A percentile compares a stretch with the other conserved stretches of the same genome.
phyloP scores from a whole-genome alignment of 2,888 invertebrate genomes.

The Suillia variegata region DNA sequence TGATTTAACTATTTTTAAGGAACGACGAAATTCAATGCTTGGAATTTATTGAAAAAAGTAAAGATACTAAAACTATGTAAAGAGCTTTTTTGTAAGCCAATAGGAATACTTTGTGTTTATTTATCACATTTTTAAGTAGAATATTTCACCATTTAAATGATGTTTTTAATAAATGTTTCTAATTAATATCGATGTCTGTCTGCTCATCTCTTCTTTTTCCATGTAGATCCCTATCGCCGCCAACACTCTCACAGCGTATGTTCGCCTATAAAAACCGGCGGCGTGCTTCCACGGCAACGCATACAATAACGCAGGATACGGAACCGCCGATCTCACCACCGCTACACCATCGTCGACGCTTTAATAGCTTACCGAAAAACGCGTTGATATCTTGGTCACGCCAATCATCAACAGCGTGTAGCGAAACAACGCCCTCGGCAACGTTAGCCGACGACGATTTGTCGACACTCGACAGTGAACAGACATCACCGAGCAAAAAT shows the following conservation, averaged over 20 bases:
- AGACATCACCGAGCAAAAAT: constrained; percentile 21
- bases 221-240: constrained; percentile 47
- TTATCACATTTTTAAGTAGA: too few species aligned
- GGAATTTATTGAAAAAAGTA: too few species aligned
- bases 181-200: too few species aligned
- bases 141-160: too few species aligned
- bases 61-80: too few species aligned
- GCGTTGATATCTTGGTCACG: constrained; percentile 34
- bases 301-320: constrained; percentile 32
- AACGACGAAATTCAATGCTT: too few species aligned
- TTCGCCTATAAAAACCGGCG: constrained; percentile 42
- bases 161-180: too few species aligned
- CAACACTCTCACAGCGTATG: constrained; percentile 37
- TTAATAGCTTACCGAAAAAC: constrained; percentile 57
- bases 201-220: not conserved
- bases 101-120: too few species aligned
- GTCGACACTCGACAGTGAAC: constrained; percentile 8
- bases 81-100: too few species aligned
- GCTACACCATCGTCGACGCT: constrained; percentile 43
- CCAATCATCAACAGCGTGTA: constrained; percentile 35
- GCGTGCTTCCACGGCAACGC: constrained; percentile 49
- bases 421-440: constrained; percentile 33
- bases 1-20: too few species aligned
- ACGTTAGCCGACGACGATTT: constrained; percentile 9
- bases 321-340: constrained; percentile 36